phyloP scores from a whole-genome alignment of 2,888 invertebrate genomes.

The Cryptocephalus primarius region DNA sequence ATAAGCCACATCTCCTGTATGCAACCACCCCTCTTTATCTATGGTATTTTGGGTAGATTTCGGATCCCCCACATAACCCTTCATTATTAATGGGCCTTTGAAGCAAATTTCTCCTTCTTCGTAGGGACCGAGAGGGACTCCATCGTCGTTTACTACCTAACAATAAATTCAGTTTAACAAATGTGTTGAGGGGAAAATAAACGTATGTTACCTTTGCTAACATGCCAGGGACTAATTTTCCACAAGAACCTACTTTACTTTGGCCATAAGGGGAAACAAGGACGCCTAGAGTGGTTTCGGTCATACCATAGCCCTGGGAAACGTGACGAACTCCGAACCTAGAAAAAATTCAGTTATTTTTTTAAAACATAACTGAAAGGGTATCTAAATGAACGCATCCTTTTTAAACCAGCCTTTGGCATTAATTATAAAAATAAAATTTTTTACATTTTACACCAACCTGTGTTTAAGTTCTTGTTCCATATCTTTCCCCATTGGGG shows the following conservation, averaged over 20 bases:
- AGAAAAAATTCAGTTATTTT: neutral
- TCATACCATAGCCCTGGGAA: constrained; percentile 67
- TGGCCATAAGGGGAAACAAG: constrained; percentile 32
- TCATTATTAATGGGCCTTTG: constrained; percentile 57
- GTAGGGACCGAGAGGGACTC: constrained; percentile 49
- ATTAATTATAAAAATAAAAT: too few relatives aligned
- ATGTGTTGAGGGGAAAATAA: neutral
- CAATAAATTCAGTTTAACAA: constrained; percentile 26
- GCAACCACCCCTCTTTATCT: constrained; percentile 69
- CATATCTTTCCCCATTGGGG: constrained; percentile 65
- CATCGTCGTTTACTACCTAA: constrained; percentile 45
- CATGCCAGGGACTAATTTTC: constrained; percentile 54
- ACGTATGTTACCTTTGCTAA: constrained; percentile 45
- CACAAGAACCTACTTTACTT: constrained; percentile 53
- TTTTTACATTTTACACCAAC: constrained; percentile 23
- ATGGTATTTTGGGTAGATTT: constrained; percentile 54
- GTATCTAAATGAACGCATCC: too few relatives aligned
- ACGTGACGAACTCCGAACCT: constrained; percentile 21
- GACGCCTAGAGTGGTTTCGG: constrained; percentile 60
- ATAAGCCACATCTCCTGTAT: constrained; percentile 77
- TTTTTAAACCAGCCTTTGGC: too few relatives aligned
- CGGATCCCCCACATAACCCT: constrained; percentile 58
- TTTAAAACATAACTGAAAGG: too few relatives aligned
- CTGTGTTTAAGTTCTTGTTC: constrained; percentile 48
- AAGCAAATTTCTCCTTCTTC: constrained; percentile 76